phyloP scores from a whole-genome alignment of 2,113 vertebrate species.

The Oophaga pumilio region DNA sequence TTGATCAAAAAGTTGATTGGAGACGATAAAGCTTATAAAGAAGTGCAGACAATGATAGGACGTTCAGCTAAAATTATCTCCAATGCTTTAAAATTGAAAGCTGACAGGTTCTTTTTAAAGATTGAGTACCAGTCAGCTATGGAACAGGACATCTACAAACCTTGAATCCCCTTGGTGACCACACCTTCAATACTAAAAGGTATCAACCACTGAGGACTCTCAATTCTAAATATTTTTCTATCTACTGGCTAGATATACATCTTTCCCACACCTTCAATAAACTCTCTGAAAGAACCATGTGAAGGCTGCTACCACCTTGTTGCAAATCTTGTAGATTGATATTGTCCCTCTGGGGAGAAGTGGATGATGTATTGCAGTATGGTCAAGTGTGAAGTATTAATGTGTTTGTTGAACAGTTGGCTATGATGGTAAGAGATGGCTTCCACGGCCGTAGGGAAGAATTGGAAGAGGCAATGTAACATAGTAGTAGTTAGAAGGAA shows the following conservation, averaged over 20 bases:
- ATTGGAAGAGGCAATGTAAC: background rate
- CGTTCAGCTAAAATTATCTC: too few relatives aligned
- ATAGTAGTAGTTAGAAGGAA: constrained; percentile 47
- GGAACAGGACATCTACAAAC: background rate
- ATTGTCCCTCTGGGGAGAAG: background rate
- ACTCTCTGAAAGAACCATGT: background rate
- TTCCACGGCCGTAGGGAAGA: constrained; percentile 2
- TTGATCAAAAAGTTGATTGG: too few relatives aligned
- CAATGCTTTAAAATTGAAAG: too few relatives aligned
- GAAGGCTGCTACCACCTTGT: background rate
- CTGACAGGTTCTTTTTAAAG: background rate
- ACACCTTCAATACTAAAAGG: background rate
- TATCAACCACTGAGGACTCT: too few relatives aligned
- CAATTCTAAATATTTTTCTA: too few relatives aligned
- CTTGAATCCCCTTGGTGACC: background rate
- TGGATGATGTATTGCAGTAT: background rate
- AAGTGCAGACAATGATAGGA: too few relatives aligned
- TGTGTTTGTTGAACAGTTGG: background rate
- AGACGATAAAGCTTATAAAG: too few relatives aligned
- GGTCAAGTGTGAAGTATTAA: constrained; percentile 47
- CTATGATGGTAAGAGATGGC: constrained; percentile 15
- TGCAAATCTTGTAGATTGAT: background rate
- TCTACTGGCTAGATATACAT: too few relatives aligned
- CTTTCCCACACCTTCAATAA: background rate
- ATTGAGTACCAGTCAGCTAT: background rate